Evolutionary conservation across 1,140 invertebrate species (phyloP), one percentile per base, ranked within the genome.

Genomic region (Musca vetustissima): DNA sequence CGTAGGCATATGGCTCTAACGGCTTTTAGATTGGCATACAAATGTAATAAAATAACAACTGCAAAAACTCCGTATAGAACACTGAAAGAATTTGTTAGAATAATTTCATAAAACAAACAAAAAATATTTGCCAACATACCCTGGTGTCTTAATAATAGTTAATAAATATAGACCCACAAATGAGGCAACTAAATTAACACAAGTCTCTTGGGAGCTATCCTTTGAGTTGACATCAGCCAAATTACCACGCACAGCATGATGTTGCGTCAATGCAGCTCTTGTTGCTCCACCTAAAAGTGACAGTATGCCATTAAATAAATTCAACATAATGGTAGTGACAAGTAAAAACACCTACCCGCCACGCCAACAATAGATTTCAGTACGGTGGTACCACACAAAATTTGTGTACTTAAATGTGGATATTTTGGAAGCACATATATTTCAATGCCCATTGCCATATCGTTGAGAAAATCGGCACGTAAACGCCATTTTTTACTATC

Each of bases 121-220:
- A 28, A 28, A 28, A 28, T 4, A 28, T 4, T 28, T 28, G 28
- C 28, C 28, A 28, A 81, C 77, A 81, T 81, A 87, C 83, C 75
- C 72, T 70, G 84, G 83, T 64, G 86, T 86, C 36, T 86, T 87
- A 13, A 94, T 84, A n/a, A 88, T 72, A 28, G 91, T 89, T 1
- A 97, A 85, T 55, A 98, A 80, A 24, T 91, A 83, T 43, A 98
- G 86, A 67, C 92, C 93, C 14, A 90, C 75, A 65, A 94, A 80
- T 6, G 96, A 91, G 13, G 92, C 95, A 32, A 92, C 79, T 52
- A 98, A 84, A 84, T 98, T 98, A 1, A 98, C 95, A 73, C 94
- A 88, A 0, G 95, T 98, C 82, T 98, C 97, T 86, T 99, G 97
- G 72, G 94, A 96, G 9, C 93, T 92, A 84, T 98, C 97, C 86